These are phyloP conservation scores for Datnioides undecimradiatus DNA, from an alignment of 2,113 vertebrate genomes.

Conservation along the genomic window DNA sequence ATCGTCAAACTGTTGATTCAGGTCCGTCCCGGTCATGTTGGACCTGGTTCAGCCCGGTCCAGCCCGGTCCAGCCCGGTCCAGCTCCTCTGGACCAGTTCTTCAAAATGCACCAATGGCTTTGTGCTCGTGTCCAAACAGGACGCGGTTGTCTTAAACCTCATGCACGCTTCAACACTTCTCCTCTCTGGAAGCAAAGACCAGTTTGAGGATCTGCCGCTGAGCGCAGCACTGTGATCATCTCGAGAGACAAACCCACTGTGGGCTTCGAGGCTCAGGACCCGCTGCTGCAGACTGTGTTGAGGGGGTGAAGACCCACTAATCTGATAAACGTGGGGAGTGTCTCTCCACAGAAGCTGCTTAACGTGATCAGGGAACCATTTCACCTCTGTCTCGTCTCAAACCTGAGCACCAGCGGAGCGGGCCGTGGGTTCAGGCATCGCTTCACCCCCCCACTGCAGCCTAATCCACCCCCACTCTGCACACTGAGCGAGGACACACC, in stretches of 20 bases:
- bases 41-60: not conserved
- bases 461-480: conserved; percentile 24
- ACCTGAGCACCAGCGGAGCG: not conserved
- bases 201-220: no score
- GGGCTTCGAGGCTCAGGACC: conserved; percentile 1
- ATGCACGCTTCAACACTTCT: not conserved
- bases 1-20: not conserved
- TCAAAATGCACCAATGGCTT: not conserved
- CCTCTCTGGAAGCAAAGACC: not conserved
- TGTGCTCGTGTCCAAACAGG: not conserved
- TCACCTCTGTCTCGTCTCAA: not conserved
- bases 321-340: conserved; percentile 30
- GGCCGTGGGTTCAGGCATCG: not conserved
- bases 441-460: not conserved
- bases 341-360: conserved; percentile 40
- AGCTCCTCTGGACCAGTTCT: no score
- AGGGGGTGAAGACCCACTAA: conserved; percentile 29
- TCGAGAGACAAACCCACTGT: not conserved
- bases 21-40: not conserved
- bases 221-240: no score
- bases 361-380: not conserved
- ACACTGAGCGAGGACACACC: not conserved
- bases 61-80: no score
- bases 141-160: not conserved
- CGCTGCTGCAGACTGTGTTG: not conserved